Base-by-base conservation (phyloP, 2,888 invertebrate genomes). In the Nowickia ferox region DNA sequence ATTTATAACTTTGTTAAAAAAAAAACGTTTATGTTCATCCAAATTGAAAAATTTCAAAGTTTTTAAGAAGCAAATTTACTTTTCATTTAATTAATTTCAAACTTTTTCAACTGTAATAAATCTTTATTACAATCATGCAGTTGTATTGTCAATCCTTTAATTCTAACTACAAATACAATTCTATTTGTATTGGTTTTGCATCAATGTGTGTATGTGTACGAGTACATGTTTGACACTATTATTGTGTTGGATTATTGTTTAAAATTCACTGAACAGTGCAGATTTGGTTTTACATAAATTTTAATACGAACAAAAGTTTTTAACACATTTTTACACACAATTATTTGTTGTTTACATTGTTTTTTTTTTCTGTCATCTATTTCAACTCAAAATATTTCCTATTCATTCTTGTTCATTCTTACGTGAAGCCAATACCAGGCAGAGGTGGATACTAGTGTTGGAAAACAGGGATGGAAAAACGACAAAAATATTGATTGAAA, bases 241-340 rank as follows among this genome's bases (percentile, higher is more conserved):
- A 71, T 75, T 84, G 75, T 79, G 66, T 55, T 46, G 66, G 46
- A 51, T 80, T 65, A 65, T 80, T 80, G 42, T 57, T 71, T 19
- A 66, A 80, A 71, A 84, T 69, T 75, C 80, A 80, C 65, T 80
- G 76, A 84, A 84, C 84, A 76, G 65, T 71, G 40, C 46, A 74
- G 84, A 61, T 66, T 76, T 76, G 76, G 66, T 84, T 80, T 66
- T 51, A 57, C 80, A 74, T 72, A 65, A 80, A 80, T 66, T 80
- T 48, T 19, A 68, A 69, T 78, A 9, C 53, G 40, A 72, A 72
- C 72, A 72, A 79, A 71, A 68, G 66, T 72, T 72, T 68, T 57
- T 51, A 51, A 51, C 22, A 68, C 55, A 53, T 10, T 15, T 15
- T 15, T 11, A 38, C 17, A 75, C 30, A 44, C 44, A 57, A 59